These are phyloP conservation scores for Lasioglossum calceatum DNA, from an alignment of 2,888 invertebrate species.

Conservation along the genomic window DNA sequence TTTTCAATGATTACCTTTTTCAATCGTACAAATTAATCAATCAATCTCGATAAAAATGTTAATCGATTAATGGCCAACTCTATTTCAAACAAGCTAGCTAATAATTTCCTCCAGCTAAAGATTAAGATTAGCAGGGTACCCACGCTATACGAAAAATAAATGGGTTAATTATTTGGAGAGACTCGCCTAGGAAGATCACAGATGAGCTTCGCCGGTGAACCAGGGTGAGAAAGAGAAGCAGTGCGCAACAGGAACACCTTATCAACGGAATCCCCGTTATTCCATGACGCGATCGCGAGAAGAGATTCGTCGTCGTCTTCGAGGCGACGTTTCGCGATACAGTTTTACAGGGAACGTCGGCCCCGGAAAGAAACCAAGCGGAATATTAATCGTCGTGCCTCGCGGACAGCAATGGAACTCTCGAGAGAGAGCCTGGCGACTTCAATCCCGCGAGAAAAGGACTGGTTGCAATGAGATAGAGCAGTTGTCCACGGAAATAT, in stretches of 20 bases:
- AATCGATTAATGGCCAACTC: no score
- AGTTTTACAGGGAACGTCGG: conserved; percentile 51
- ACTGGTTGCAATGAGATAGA: neutral
- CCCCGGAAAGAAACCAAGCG: conserved; percentile 53
- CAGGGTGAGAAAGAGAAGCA: neutral
- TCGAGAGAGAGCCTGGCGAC: neutral
- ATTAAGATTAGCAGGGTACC: no score
- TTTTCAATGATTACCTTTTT: no score
- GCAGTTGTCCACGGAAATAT: conserved; percentile 2
- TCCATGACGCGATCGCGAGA: conserved; percentile 51
- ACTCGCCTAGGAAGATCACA: neutral
- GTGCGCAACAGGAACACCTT: conserved; percentile 1
- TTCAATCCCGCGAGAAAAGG: neutral
- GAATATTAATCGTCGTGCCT: conserved; percentile 57
- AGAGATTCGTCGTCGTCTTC: conserved; percentile 45
- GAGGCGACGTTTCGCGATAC: conserved; percentile 55
- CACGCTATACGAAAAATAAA: no score
- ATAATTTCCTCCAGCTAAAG: no score
- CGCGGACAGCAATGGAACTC: conserved; percentile 1
- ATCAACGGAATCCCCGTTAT: conserved; percentile 41
- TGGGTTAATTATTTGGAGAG: neutral
- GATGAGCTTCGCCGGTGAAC: neutral
- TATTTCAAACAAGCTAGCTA: no score
- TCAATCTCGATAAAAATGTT: no score
- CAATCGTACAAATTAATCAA: no score